These are phyloP conservation scores for Tiphia femorata DNA, from an alignment of 2,888 invertebrate genomes.

Conservation along the genomic window DNA sequence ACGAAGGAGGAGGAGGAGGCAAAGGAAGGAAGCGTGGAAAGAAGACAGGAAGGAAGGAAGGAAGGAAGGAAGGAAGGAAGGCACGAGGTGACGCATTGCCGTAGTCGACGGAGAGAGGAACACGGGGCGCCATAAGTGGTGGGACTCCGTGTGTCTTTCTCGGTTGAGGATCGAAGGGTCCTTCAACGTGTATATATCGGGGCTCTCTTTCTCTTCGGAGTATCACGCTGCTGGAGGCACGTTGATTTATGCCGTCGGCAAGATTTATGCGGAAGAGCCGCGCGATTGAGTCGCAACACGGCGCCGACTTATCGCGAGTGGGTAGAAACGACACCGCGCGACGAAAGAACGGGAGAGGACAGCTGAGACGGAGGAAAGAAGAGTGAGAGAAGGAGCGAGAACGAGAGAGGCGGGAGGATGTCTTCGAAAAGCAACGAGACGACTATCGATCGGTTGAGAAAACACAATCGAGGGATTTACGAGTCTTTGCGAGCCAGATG, in stretches of 20 bases:
- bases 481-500: no score
- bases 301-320: conserved; percentile 68
- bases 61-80: conserved; percentile 14
- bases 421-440: conserved; percentile 28
- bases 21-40: neutral
- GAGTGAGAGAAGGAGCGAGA: conserved; percentile 4
- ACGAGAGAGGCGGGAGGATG: conserved; percentile 4
- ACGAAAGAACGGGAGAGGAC: conserved; percentile 18
- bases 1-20: no score
- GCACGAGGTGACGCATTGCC: conserved; percentile 50
- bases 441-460: conserved; percentile 38
- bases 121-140: conserved; percentile 54
- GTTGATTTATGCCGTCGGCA: conserved; percentile 65
- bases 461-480: conserved; percentile 29
- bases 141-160: conserved; percentile 58
- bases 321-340: conserved; percentile 59
- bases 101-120: conserved; percentile 38
- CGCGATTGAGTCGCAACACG: conserved; percentile 69
- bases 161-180: conserved; percentile 60
- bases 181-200: conserved; percentile 55
- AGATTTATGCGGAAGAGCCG: conserved; percentile 68
- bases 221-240: conserved; percentile 66
- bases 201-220: conserved; percentile 47
- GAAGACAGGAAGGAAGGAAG: neutral
- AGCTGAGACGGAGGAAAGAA: neutral